Base-by-base conservation (phyloP, 1,140 invertebrate genomes). In the Venturia canescens region DNA sequence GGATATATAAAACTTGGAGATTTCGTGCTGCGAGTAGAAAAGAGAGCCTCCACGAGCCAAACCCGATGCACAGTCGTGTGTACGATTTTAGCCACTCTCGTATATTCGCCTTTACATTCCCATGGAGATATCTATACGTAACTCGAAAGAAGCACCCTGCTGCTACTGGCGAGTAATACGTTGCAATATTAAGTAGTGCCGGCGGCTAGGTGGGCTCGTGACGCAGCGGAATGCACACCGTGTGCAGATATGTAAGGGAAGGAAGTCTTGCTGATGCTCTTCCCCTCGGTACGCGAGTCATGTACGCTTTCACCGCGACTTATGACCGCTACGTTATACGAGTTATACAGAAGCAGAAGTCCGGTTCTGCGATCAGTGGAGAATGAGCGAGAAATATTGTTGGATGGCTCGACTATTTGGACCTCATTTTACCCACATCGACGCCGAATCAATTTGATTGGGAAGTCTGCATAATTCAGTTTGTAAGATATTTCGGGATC, bases 111-210 rank as follows among this genome's bases (percentile, higher is more conserved):
- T 6, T 26, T n/a, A 53, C n/a, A 78, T 67, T 23, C 31, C 11
- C 60, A 63, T 77, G 21, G 3, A 60, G 57, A 44, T 23, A 53
- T 66, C 0, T 80, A 23, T 71, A 44, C 21, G 21, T 60, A 50
- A 16, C 18, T 7, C 23, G 16, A 34, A 26, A 71, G 50, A 31
- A 26, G 50, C 72, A 75, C 72, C 72, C 72, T 72, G 48, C 72
- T 75, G 72, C 13, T 75, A 48, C 72, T 75, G 72, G 67, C 67
- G 57, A 74, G 80, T 84, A 86, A 87, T 87, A 84, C 81, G 77
- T 53, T 87, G 84, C 84, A 88, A 88, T 87, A 88, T 87, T 88
- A 84, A 88, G 78, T 84, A 83, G 84, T 23, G 78, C 76, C 7
- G 29, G 34, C n/a, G 60, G 60, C 67, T 57, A 63, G 44, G 38